Evolutionary conservation across 1,140 invertebrate genomes (phyloP).

Genomic region (Mya arenaria): DNA sequence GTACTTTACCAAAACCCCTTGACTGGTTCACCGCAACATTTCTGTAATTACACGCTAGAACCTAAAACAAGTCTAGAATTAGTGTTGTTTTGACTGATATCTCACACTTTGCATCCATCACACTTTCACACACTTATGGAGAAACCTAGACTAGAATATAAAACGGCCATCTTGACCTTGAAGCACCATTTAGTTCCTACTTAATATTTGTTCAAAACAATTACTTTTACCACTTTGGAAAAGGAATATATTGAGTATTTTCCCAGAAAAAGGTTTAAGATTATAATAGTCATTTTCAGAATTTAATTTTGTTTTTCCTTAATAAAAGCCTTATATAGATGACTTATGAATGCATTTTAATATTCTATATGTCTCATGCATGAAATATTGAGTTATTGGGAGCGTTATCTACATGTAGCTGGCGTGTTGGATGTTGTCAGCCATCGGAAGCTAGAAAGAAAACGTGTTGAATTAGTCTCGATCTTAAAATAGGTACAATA

Average conservation of each 20-base stretch:
- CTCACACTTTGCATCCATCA: constrained; percentile 11
- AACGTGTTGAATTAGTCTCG: constrained; percentile 72
- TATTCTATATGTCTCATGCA: too few species aligned
- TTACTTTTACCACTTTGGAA: too few species aligned
- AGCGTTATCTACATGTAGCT: too few species aligned
- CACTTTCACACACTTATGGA: constrained; percentile 10
- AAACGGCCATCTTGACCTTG: not conserved
- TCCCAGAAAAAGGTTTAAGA: too few species aligned
- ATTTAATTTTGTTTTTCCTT: too few species aligned
- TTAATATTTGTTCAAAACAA: too few species aligned
- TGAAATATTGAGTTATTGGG: too few species aligned
- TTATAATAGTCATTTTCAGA: too few species aligned
- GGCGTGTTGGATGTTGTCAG: too few species aligned
- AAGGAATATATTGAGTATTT: too few species aligned
- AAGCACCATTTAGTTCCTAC: not conserved
- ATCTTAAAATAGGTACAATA: constrained; percentile 49
- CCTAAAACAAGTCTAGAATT: constrained; percentile 79
- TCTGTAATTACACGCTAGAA: constrained; percentile 52
- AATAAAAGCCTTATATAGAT: too few species aligned
- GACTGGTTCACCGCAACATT: not conserved
- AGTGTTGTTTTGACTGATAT: constrained; percentile 62
- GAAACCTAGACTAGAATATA: not conserved
- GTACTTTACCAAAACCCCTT: constrained; percentile 58
- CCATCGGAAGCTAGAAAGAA: constrained; percentile 71
- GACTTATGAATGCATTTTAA: too few species aligned